Evolutionary conservation across 2,113 vertebrate genomes (phyloP).

Genomic region (Myotis yumanensis): DNA sequence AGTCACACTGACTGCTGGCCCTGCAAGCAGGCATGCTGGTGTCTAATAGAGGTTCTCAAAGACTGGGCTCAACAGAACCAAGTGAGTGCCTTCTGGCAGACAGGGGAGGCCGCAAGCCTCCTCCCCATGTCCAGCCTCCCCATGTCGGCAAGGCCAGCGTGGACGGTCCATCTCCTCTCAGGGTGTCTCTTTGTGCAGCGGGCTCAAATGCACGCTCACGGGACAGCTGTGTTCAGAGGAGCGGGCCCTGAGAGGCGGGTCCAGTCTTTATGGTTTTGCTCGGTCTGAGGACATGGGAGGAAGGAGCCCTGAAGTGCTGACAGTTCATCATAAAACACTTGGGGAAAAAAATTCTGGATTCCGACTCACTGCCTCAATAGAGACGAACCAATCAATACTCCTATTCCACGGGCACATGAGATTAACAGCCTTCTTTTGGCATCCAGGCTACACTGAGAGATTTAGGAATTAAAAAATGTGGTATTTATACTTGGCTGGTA

Average conservation of each 20-base stretch:
- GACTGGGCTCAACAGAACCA: background rate
- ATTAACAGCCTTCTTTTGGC: background rate
- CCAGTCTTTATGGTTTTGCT: background rate
- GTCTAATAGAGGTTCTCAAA: background rate
- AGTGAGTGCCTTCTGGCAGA: background rate
- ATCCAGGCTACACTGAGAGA: background rate
- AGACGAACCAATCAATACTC: background rate
- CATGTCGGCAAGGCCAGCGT: accelerated
- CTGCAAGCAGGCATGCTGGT: background rate
- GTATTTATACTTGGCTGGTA: background rate
- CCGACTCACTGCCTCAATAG: background rate
- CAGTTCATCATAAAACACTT: background rate
- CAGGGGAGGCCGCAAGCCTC: background rate
- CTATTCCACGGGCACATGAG: background rate
- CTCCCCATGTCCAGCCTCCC: background rate
- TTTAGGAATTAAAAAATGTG: background rate
- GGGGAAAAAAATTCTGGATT: background rate
- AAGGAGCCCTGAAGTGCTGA: background rate
- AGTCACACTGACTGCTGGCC: background rate
- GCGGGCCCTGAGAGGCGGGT: background rate
- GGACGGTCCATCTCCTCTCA: background rate
- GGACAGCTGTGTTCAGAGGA: background rate
- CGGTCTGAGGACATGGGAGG: background rate
- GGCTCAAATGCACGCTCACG: accelerated
- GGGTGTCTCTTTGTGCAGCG: background rate